These are phyloP conservation scores for Menura novaehollandiae DNA, from an alignment of 2,113 vertebrate species.

Conservation along the genomic window DNA sequence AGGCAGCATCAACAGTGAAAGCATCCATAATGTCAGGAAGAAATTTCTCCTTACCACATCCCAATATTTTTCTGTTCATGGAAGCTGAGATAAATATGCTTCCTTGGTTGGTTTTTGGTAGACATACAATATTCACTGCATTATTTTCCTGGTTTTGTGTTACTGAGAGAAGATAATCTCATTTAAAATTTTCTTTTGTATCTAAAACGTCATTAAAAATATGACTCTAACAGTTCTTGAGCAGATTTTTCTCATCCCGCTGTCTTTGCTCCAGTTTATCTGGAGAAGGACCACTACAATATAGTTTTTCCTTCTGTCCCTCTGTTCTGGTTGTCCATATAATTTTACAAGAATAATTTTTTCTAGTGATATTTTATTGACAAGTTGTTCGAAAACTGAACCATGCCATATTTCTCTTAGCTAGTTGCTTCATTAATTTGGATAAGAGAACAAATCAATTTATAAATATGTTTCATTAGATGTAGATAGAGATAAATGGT, in stretches of 20 bases:
- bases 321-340: not conserved
- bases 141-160: not conserved
- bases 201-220: not conserved
- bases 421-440: constrained; percentile 30
- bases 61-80: not conserved
- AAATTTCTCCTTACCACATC: not conserved
- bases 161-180: not conserved
- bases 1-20: not conserved
- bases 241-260: not conserved
- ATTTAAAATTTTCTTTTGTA: not conserved
- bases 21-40: not conserved
- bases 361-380: not conserved
- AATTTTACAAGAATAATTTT: not conserved
- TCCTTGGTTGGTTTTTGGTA: not conserved
- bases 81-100: not conserved
- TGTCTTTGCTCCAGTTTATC: not conserved
- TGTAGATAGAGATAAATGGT: not conserved
- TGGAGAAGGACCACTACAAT: not conserved
- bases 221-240: not conserved
- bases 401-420: not conserved
- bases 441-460: constrained; percentile 24
- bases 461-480: constrained; percentile 1
- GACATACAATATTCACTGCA: not conserved
- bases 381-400: constrained; percentile 19
- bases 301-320: not conserved